phyloP scores from a whole-genome alignment of 2,113 vertebrate species.

The Nothoprocta perdicaria region DNA sequence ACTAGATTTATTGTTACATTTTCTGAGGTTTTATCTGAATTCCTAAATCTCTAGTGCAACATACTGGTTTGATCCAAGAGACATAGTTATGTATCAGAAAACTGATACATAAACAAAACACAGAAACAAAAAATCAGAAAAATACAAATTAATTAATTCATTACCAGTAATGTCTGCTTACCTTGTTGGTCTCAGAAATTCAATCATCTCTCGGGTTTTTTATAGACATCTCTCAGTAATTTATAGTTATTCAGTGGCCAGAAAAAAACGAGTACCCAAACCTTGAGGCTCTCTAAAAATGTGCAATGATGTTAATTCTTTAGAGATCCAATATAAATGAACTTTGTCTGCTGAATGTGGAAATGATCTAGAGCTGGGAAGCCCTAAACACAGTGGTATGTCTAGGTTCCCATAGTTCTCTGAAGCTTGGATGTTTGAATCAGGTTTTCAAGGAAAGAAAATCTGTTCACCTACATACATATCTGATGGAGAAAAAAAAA shows the following conservation, averaged over 20 bases:
- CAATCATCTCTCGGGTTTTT: background rate
- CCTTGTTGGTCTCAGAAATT: background rate
- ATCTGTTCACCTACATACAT: background rate
- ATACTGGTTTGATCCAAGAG: slow-evolving; percentile 35
- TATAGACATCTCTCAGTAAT: background rate
- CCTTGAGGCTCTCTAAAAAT: background rate
- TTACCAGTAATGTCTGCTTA: background rate
- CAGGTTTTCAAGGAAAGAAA: background rate
- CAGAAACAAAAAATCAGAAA: no score
- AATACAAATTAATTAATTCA: background rate
- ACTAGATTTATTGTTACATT: slow-evolving; percentile 23
- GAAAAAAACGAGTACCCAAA: background rate
- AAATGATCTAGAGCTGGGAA: background rate
- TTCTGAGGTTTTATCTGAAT: background rate
- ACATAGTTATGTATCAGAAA: slow-evolving; percentile 14
- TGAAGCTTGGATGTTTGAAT: background rate
- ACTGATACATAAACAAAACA: background rate
- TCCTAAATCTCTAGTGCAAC: slow-evolving; percentile 27
- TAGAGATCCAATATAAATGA: background rate
- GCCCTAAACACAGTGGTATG: background rate
- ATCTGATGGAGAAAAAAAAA: background rate
- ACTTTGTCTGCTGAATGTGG: background rate
- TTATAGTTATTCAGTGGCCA: background rate
- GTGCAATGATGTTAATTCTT: background rate
- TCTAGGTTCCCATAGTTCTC: background rate